These are phyloP conservation scores for Rhagologus leucostigma DNA, from an alignment of 2,113 vertebrate genomes.

Conservation along the genomic window DNA sequence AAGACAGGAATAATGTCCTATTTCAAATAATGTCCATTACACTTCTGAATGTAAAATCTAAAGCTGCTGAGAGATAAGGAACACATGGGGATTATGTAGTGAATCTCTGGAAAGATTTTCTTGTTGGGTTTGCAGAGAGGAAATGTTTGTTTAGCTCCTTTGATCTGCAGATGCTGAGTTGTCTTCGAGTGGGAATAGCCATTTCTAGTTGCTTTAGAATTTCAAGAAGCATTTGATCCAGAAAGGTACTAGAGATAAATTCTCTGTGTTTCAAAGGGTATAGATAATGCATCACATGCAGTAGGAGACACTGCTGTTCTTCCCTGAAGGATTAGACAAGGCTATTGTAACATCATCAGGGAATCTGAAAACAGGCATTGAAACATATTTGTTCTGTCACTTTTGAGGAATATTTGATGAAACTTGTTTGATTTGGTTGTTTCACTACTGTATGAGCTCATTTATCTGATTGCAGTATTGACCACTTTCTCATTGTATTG, in stretches of 20 bases:
- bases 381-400: constrained; percentile 28
- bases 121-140: background rate
- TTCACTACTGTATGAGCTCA: background rate
- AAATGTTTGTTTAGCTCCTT: constrained; percentile 6
- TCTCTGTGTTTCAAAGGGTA: constrained; percentile 1
- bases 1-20: background rate
- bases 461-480: constrained; percentile 49
- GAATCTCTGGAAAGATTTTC: background rate
- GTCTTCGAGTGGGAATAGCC: background rate
- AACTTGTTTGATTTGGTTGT: constrained; percentile 51
- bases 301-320: background rate
- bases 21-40: background rate
- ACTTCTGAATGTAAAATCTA: background rate
- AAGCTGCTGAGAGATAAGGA: background rate
- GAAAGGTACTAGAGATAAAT: constrained; percentile 12
- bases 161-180: background rate
- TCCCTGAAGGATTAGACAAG: background rate
- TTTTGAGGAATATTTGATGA: constrained; percentile 43
- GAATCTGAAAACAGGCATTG: constrained; percentile 15
- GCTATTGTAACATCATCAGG: background rate
- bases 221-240: background rate
- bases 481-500: constrained; percentile 18
- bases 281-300: background rate
- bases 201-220: constrained; percentile 13
- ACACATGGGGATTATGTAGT: background rate